These are phyloP conservation scores for Drosophila paulistorum DNA, from an alignment of 1,140 invertebrate genomes.

Conservation along the genomic window DNA sequence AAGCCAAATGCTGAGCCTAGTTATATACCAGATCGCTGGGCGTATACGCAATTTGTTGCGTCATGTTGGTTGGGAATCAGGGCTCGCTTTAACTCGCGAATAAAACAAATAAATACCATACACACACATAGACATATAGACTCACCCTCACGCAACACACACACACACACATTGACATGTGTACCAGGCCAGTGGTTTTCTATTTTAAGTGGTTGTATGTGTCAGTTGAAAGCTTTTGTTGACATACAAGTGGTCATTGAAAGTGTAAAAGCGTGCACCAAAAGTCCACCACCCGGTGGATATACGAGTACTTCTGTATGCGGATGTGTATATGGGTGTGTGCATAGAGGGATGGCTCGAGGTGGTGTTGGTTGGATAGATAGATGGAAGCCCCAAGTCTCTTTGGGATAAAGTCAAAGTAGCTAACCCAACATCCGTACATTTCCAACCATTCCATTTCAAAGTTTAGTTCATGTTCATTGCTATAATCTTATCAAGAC, in stretches of 20 bases:
- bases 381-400: slow-evolving; percentile 6
- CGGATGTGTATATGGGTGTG: slow-evolving; percentile 24
- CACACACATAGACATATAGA: slow-evolving; percentile 34
- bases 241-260: slow-evolving; percentile 80
- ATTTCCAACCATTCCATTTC: slow-evolving; percentile 8
- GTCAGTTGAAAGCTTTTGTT: slow-evolving; percentile 78
- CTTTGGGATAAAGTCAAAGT: slow-evolving; percentile 30
- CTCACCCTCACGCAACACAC: background rate
- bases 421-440: slow-evolving; percentile 16
- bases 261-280: slow-evolving; percentile 69
- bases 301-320: slow-evolving; percentile 6
- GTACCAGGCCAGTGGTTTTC: slow-evolving; percentile 55
- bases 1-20: slow-evolving; percentile 35
- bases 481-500: slow-evolving; percentile 47
- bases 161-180: slow-evolving; percentile 5
- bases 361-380: background rate
- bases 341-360: background rate
- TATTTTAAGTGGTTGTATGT: slow-evolving; percentile 80
- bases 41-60: slow-evolving; percentile 47
- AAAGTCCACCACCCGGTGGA: slow-evolving; percentile 11
- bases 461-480: slow-evolving; percentile 38
- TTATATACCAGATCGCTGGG: background rate
- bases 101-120: slow-evolving; percentile 49
- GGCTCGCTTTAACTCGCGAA: slow-evolving; percentile 66
- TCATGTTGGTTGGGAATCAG: slow-evolving; percentile 46